Percentiles rank a stretch among this genome's conserved stretches.
Evolutionary conservation across 92 coral and sea anemone species (phyloP).

Genomic region (Porites evermanni): DNA sequence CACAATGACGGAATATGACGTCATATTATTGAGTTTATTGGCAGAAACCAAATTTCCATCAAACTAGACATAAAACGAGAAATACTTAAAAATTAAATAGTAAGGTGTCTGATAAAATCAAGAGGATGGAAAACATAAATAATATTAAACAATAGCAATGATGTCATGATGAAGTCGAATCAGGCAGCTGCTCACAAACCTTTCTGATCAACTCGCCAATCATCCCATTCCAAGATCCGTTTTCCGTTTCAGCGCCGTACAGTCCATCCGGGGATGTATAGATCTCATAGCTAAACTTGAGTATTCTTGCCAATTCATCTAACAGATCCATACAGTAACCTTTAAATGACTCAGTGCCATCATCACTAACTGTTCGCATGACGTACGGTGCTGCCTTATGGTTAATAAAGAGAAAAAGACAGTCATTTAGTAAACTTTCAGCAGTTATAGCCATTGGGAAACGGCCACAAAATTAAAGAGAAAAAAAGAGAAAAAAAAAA

Average conservation of each 20-base stretch:
- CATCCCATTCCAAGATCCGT: slow-evolving; percentile 86
- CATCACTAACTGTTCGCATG: slow-evolving; percentile 26
- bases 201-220: slow-evolving; percentile 61
- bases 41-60: too few species aligned
- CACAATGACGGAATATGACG: too few species aligned
- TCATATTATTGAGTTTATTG: too few species aligned
- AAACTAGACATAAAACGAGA: too few species aligned
- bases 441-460: too few species aligned
- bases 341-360: slow-evolving; percentile 47
- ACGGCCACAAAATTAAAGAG: too few species aligned
- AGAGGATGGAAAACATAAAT: too few species aligned
- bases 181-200: slow-evolving; percentile 9
- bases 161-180: too few species aligned
- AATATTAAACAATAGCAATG: too few species aligned
- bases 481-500: too few species aligned
- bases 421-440: not conserved
- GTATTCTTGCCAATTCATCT: slow-evolving; percentile 55
- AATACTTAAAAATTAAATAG: too few species aligned
- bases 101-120: too few species aligned
- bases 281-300: slow-evolving; percentile 68
- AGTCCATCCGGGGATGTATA: slow-evolving; percentile 58
- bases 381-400: slow-evolving; percentile 59
- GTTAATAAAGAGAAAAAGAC: not conserved
- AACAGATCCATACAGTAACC: slow-evolving; percentile 82
- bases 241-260: slow-evolving; percentile 68